These are phyloP conservation scores for Ancistrus triradiatus DNA, from an alignment of 2,113 vertebrate species.

Conservation along the genomic window DNA sequence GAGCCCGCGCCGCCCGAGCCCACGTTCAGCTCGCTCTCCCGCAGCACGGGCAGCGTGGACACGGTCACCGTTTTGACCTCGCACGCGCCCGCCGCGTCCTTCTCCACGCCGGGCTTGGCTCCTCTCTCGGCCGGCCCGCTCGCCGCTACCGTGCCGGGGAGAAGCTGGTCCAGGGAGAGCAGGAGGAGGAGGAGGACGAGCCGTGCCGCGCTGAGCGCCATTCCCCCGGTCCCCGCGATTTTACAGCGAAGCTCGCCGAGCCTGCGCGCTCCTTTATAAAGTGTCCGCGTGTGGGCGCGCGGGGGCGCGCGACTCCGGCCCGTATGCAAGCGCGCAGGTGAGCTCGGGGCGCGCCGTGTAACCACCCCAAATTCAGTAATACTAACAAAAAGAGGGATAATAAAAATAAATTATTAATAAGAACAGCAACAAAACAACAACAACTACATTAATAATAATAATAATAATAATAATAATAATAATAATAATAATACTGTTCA, in stretches of 20 bases:
- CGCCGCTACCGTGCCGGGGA: conserved; percentile 3
- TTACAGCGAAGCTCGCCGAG: conserved; percentile 60
- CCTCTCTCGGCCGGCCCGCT: conserved; percentile 32
- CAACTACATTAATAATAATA: no score
- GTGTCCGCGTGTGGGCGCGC: conserved; percentile 55
- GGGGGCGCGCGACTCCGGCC: conserved; percentile 55
- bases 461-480: no score
- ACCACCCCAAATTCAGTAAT: no score
- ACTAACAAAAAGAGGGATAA: no score
- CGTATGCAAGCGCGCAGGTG: conserved; percentile 13
- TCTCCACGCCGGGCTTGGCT: conserved; percentile 51
- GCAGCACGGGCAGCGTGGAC: conserved; percentile 89
- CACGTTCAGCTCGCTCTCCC: conserved; percentile 92
- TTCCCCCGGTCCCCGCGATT: conserved; percentile 62
- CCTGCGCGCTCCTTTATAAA: conserved; percentile 65
- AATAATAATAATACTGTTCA: no score
- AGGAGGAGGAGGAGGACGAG: conserved; percentile 42
- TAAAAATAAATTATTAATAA: no score
- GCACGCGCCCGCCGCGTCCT: conserved; percentile 60
- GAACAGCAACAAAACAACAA: no score
- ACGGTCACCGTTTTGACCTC: conserved; percentile 89
- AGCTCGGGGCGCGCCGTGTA: neutral
- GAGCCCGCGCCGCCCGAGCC: conserved; percentile 62
- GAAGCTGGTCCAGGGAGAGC: conserved; percentile 10
- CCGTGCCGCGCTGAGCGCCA: conserved; percentile 57